These are phyloP conservation scores for Phaonia tiefii DNA, from an alignment of 2,888 invertebrate species.

Conservation along the genomic window DNA sequence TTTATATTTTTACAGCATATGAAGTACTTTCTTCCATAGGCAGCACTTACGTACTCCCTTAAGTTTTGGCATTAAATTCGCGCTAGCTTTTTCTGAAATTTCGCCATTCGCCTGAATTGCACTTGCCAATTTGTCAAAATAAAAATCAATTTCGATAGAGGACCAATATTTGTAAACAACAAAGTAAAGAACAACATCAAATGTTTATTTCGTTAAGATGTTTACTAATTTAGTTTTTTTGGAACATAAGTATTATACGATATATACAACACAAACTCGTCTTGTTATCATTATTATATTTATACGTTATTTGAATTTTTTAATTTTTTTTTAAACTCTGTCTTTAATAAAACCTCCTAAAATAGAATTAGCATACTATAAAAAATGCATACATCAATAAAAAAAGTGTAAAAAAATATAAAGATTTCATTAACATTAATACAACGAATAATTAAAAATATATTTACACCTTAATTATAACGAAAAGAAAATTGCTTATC, in stretches of 20 bases:
- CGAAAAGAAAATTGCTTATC: constrained; percentile 42
- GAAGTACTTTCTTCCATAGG: too few species aligned
- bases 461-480: constrained; percentile 48
- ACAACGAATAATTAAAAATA: constrained; percentile 76
- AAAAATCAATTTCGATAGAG: constrained; percentile 77
- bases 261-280: too few species aligned
- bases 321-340: constrained; percentile 1
- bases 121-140: too few species aligned
- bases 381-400: constrained; percentile 67
- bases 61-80: too few species aligned
- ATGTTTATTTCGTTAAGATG: not conserved
- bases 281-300: too few species aligned
- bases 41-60: too few species aligned
- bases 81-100: not conserved
- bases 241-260: not conserved
- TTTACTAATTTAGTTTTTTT: not conserved
- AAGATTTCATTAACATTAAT: constrained; percentile 72
- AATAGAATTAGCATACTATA: constrained; percentile 60
- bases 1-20: too few species aligned
- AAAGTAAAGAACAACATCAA: constrained; percentile 67
- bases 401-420: constrained; percentile 32
- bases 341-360: not conserved
- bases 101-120: constrained; percentile 57
- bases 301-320: too few species aligned
- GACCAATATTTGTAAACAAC: constrained; percentile 80